A percentile compares a stretch with the other conserved stretches of the same genome.
Evolutionary conservation across 2,797 vertebrate species (phyloP).

Genomic region (Uromys caudimaculatus): DNA sequence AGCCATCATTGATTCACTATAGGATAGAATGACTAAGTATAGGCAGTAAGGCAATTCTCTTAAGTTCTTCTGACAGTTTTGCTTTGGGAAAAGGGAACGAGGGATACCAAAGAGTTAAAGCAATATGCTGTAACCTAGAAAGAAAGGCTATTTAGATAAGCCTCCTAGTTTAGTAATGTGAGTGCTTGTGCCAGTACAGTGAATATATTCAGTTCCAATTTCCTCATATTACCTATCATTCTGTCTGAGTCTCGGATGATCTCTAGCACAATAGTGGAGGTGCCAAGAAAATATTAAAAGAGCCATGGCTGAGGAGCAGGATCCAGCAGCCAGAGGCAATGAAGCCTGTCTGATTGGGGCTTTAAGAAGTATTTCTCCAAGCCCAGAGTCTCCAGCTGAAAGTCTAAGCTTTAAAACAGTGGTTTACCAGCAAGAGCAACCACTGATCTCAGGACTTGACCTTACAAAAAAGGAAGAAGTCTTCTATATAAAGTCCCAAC

Average conservation of each 20-base stretch:
- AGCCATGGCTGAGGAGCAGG: not conserved
- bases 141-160: not conserved
- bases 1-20: not conserved
- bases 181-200: not conserved
- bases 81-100: not conserved
- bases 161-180: constrained; percentile 30
- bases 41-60: not conserved
- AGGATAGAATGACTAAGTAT: not conserved
- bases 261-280: constrained; percentile 33
- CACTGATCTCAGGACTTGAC: constrained; percentile 69
- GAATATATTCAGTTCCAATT: constrained; percentile 49
- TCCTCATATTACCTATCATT: constrained; percentile 46
- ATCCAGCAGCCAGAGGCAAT: constrained; percentile 53
- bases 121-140: constrained; percentile 15
- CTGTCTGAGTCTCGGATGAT: constrained; percentile 43
- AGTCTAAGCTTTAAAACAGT: constrained; percentile 72
- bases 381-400: constrained; percentile 71
- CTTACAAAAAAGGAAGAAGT: constrained; percentile 67
- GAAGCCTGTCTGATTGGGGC: constrained; percentile 66
- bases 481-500: constrained; percentile 8
- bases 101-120: not conserved
- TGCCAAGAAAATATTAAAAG: constrained; percentile 66
- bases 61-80: constrained; percentile 27
- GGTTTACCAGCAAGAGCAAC: constrained; percentile 70
- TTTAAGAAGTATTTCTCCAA: constrained; percentile 71